Evolutionary conservation across 2,797 vertebrate genomes (phyloP).

Genomic region (Loris lydekkerianus): DNA sequence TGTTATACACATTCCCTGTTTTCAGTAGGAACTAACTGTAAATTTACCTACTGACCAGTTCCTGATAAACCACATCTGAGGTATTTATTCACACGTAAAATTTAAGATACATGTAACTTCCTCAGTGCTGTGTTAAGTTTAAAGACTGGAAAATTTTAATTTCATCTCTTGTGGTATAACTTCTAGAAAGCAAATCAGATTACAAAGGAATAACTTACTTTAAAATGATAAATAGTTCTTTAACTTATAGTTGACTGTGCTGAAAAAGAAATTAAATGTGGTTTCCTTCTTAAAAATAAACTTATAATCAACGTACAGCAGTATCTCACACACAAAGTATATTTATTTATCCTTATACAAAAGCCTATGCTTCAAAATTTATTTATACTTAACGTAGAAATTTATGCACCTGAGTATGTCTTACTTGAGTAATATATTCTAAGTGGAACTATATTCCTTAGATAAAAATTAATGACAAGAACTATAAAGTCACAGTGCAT

Average conservation of each 20-base stretch:
- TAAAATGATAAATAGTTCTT: constrained; percentile 51
- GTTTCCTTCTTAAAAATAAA: constrained; percentile 52
- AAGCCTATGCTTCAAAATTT: constrained; percentile 46
- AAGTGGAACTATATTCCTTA: constrained; percentile 63
- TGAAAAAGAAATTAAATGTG: constrained; percentile 52
- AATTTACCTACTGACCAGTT: constrained; percentile 47
- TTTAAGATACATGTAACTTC: constrained; percentile 10
- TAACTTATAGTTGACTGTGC: constrained; percentile 15
- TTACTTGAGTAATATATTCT: constrained; percentile 51
- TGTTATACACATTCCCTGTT: constrained; percentile 39
- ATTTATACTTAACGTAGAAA: constrained; percentile 45
- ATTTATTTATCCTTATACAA: constrained; percentile 46
- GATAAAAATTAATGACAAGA: constrained; percentile 70
- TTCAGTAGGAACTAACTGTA: constrained; percentile 63
- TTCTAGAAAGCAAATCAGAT: constrained; percentile 34
- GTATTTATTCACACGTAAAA: constrained; percentile 36
- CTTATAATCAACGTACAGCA: constrained; percentile 2
- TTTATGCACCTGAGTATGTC: constrained; percentile 15
- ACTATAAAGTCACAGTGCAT: constrained; percentile 3
- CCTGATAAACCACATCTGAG: constrained; percentile 18
- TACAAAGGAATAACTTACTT: constrained; percentile 60
- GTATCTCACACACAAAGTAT: constrained; percentile 26
- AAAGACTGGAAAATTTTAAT: constrained; percentile 68
- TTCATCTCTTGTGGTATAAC: not conserved
- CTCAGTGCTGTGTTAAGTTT: constrained; percentile 48